These are phyloP conservation scores for Coracias cyanogaster DNA, from an alignment of 2,797 vertebrate species.

Conservation along the genomic window DNA sequence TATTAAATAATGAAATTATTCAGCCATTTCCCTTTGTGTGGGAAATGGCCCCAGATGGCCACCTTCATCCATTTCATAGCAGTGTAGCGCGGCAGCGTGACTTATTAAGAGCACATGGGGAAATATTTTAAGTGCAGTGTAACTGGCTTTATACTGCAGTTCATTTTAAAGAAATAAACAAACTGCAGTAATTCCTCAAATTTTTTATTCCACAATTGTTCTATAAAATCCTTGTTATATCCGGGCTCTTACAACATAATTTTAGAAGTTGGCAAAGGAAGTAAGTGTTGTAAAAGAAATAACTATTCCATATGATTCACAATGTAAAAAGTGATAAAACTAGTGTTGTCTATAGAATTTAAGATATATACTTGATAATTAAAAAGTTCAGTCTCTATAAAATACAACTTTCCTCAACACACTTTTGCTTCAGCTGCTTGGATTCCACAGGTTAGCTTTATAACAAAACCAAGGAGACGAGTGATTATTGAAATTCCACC, in stretches of 20 bases:
- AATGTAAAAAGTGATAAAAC: background rate
- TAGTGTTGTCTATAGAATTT: background rate
- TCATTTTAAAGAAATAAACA: conserved; percentile 73
- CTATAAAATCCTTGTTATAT: conserved; percentile 61
- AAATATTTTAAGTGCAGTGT: conserved; percentile 6
- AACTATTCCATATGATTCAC: background rate
- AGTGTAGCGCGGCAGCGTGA: background rate
- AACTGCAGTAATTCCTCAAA: conserved; percentile 54
- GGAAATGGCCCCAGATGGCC: conserved; percentile 34
- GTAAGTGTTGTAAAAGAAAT: background rate
- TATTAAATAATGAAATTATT: conserved; percentile 47
- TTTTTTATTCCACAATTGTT: conserved; percentile 58
- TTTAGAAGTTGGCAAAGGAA: conserved; percentile 7
- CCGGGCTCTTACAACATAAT: conserved; percentile 1
- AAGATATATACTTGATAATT: background rate
- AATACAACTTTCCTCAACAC: background rate
- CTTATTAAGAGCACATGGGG: conserved; percentile 33
- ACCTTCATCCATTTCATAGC: background rate
- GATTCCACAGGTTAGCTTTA: conserved; percentile 5
- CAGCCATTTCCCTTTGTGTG: conserved; percentile 39
- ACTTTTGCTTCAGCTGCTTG: background rate
- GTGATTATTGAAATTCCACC: conserved; percentile 52
- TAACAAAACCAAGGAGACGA: background rate
- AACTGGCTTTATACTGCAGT: conserved; percentile 60
- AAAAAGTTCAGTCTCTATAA: background rate